Conservation (phyloP, 1,140 invertebrate genomes). For the Drosophila punjabiensis region DNA sequence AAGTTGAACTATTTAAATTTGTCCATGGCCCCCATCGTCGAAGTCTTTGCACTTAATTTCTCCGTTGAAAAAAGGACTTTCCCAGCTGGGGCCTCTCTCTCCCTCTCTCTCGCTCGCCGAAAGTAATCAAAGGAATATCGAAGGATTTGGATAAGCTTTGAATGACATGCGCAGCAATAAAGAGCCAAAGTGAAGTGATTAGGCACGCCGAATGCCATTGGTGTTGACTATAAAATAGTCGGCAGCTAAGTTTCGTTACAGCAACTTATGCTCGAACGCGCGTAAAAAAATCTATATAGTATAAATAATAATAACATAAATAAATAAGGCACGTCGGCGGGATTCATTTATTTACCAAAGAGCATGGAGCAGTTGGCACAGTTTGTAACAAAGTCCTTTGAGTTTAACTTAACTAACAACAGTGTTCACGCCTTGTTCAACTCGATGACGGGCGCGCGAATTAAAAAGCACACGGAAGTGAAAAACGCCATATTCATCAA, state of each 20-base stretch:
- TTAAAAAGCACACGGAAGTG: slow-evolving; percentile 40
- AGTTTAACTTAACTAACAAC: slow-evolving; percentile 41
- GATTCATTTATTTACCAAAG: slow-evolving; percentile 31
- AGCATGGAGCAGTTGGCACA: slow-evolving; percentile 50
- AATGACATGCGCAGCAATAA: slow-evolving; percentile 49
- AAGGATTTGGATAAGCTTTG: slow-evolving; percentile 30
- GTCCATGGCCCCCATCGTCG: neutral
- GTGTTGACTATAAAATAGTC: slow-evolving; percentile 52
- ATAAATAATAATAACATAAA: neutral
- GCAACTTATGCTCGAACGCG: slow-evolving; percentile 48
- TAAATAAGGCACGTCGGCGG: slow-evolving; percentile 2
- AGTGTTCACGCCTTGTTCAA: slow-evolving; percentile 45
- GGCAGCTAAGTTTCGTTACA: slow-evolving; percentile 45
- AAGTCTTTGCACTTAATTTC: neutral
- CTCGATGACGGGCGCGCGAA: slow-evolving; percentile 40
- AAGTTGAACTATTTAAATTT: slow-evolving; percentile 37
- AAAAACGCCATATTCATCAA: slow-evolving; percentile 41
- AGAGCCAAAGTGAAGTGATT: slow-evolving; percentile 48
- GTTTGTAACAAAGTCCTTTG: slow-evolving; percentile 48
- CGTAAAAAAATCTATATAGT: slow-evolving; percentile 3
- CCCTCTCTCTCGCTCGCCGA: slow-evolving; percentile 5
- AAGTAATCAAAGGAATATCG: slow-evolving; percentile 10
- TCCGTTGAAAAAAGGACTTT: neutral
- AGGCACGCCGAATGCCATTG: slow-evolving; percentile 51
- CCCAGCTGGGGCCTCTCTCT: neutral